Percentiles rank a stretch among this genome's conserved stretches.
These are phyloP conservation scores for Sogatella furcifera DNA, from an alignment of 1,140 invertebrate species.

Conservation along the genomic window DNA sequence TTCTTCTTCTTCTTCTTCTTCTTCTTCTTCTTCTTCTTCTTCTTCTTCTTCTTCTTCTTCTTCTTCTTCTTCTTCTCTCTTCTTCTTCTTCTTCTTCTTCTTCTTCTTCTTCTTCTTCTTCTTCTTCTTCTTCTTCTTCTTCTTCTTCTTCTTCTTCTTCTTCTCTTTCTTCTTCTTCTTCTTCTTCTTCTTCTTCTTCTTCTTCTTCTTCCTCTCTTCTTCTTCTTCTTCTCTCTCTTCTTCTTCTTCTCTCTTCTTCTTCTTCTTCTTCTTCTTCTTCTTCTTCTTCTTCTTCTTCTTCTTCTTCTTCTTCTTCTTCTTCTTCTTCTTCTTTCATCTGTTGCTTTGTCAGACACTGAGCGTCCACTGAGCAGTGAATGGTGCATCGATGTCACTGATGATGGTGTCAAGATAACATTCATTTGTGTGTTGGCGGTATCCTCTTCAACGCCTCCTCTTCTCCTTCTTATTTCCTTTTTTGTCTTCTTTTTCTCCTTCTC, in stretches of 20 bases:
- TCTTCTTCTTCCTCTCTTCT: conserved; percentile 11
- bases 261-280: conserved; percentile 4
- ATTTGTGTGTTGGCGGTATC: no score
- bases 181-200: conserved; percentile 10
- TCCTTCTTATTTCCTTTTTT: neutral
- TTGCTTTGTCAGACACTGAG: no score
- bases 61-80: neutral
- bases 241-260: neutral
- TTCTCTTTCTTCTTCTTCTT: conserved; percentile 6
- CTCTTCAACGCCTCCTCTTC: no score
- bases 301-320: neutral
- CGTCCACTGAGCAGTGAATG: no score
- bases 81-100: neutral
- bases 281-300: conserved; percentile 5
- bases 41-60: neutral
- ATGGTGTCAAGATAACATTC: no score
- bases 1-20: neutral
- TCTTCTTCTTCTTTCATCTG: no score
- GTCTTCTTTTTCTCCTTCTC: neutral
- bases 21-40: neutral
- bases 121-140: neutral
- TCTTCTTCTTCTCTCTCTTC: neutral
- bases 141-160: neutral
- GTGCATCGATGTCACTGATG: no score
- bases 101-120: neutral